Percentiles rank a stretch among this genome's conserved stretches.
Evolutionary conservation across 2,113 vertebrate genomes (phyloP).

Genomic region (Zosterops pallidus): DNA sequence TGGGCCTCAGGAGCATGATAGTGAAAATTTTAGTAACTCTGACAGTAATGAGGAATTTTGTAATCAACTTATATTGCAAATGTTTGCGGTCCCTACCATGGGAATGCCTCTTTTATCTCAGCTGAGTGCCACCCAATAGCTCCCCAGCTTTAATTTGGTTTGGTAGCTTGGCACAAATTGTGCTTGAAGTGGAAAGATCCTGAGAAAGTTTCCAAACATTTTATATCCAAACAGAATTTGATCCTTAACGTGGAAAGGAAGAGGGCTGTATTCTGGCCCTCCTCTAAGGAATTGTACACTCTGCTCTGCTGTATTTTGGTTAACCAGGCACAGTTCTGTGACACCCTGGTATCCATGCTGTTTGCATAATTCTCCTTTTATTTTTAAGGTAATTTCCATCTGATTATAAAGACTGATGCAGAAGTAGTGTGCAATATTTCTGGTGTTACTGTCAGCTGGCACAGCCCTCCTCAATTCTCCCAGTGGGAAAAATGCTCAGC

Average conservation of each 20-base stretch:
- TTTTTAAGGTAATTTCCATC: not conserved
- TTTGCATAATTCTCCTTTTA: accelerated
- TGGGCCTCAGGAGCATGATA: not conserved
- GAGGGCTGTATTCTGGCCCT: not conserved
- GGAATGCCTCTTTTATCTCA: not conserved
- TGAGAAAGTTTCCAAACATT: not conserved
- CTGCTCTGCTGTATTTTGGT: not conserved
- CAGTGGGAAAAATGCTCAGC: not conserved
- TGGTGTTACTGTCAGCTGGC: not conserved
- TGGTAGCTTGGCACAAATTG: not conserved
- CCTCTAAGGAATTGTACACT: accelerated
- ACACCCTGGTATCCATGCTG: accelerated
- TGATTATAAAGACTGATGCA: not conserved
- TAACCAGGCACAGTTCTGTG: not conserved
- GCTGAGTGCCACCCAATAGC: not conserved
- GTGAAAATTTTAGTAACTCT: not conserved
- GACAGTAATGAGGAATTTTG: not conserved
- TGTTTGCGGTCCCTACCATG: not conserved
- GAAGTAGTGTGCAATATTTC: not conserved
- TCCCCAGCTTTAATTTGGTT: not conserved
- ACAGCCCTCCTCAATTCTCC: not conserved
- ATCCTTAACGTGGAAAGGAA: not conserved
- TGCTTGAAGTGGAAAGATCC: not conserved
- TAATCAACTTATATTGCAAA: not conserved
- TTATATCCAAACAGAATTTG: not conserved